A percentile compares a stretch with the other conserved stretches of the same genome.
These are phyloP conservation scores for Osmoderma eremita DNA, from an alignment of 2,888 invertebrate genomes.

Conservation along the genomic window DNA sequence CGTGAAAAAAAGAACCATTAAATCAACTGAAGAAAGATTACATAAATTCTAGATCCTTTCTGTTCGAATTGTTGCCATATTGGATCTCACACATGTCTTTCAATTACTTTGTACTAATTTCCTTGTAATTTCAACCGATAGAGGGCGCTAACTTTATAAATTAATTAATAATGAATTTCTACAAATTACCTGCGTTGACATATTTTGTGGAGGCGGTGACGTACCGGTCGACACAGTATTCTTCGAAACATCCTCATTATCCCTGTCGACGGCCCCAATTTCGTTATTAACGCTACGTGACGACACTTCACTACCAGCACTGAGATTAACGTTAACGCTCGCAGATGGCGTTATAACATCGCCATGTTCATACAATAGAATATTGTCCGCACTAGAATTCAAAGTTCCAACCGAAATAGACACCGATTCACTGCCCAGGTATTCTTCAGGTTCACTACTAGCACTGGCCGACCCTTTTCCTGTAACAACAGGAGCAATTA, in stretches of 20 bases:
- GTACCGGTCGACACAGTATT: conserved; percentile 75
- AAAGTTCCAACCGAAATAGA: conserved; percentile 50
- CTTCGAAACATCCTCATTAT: background rate
- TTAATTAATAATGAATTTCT: too few species aligned
- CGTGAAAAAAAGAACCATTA: too few species aligned
- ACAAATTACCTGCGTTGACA: conserved; percentile 76
- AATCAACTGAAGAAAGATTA: too few species aligned
- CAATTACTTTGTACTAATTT: too few species aligned
- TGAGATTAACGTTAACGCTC: conserved; percentile 64
- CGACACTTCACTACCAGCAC: conserved; percentile 14
- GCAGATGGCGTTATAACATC: conserved; percentile 65
- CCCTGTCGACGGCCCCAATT: background rate
- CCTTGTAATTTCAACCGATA: too few species aligned
- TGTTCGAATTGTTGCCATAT: too few species aligned
- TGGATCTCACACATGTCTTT: too few species aligned
- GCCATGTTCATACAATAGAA: conserved; percentile 34
- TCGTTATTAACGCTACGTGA: too few species aligned
- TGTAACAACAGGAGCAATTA: conserved; percentile 54
- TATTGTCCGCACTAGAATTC: conserved; percentile 48
- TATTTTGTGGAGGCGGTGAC: conserved; percentile 87
- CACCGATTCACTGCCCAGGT: conserved; percentile 40
- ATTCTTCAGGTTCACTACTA: conserved; percentile 50
- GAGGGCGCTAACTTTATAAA: too few species aligned
- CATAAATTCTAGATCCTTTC: too few species aligned
- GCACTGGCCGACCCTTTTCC: conserved; percentile 52